These are phyloP conservation scores for Lacanobia oleracea DNA, from an alignment of 2,888 invertebrate species.

Conservation along the genomic window DNA sequence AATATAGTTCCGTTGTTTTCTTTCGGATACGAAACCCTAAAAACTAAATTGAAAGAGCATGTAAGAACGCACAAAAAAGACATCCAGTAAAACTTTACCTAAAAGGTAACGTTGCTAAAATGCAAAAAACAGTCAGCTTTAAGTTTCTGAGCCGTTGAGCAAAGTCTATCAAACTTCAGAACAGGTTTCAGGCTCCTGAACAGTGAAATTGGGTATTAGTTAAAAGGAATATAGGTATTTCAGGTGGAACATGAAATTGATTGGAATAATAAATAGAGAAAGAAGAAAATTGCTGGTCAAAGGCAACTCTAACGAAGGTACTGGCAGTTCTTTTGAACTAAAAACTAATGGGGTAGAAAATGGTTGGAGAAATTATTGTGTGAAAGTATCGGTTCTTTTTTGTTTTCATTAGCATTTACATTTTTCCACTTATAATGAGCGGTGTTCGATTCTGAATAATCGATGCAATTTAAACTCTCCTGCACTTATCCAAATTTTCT, in stretches of 20 bases:
- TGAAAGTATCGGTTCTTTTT: slow-evolving; percentile 1
- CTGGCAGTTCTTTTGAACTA: slow-evolving; percentile 23
- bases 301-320: slow-evolving; percentile 36
- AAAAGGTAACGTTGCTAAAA: slow-evolving; percentile 4
- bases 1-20: too few species aligned
- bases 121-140: slow-evolving; percentile 17
- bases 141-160: slow-evolving; percentile 39
- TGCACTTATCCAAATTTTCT: too few species aligned
- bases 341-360: slow-evolving; percentile 19
- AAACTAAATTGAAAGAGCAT: not conserved
- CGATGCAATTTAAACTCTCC: too few species aligned
- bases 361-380: slow-evolving; percentile 24
- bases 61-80: not conserved
- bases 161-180: slow-evolving; percentile 24
- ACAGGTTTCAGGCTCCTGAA: slow-evolving; percentile 17
- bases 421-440: not conserved
- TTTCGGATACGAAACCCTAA: too few species aligned
- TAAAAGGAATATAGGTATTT: slow-evolving; percentile 1
- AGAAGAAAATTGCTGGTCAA: slow-evolving; percentile 43
- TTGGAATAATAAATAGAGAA: slow-evolving; percentile 24
- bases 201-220: slow-evolving; percentile 45
- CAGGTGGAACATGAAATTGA: slow-evolving; percentile 42
- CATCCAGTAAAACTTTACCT: too few species aligned
- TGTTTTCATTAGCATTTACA: not conserved
- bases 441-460: not conserved